Conservation (phyloP, 2,797 vertebrate genomes). For the Pantherophis vulpinus region DNA sequence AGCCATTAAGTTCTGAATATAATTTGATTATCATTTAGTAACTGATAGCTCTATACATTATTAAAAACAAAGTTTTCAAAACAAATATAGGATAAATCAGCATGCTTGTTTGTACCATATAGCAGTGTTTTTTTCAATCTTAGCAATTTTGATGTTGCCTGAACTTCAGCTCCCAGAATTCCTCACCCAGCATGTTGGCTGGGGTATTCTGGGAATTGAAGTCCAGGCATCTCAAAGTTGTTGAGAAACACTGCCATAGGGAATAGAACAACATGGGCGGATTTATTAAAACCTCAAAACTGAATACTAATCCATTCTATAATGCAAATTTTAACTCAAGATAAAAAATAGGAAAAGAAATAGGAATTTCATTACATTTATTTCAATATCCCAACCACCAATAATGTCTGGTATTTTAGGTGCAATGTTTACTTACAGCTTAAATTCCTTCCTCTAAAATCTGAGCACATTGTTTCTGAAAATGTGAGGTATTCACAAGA, state of each 20-base stretch:
- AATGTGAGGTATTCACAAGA: not conserved
- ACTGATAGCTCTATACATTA: constrained; percentile 50
- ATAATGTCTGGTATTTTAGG: not conserved
- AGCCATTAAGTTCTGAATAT: constrained; percentile 22
- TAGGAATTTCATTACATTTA: constrained; percentile 9
- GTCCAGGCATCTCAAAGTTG: not conserved
- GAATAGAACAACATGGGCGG: constrained; percentile 26
- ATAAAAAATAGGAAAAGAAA: not conserved
- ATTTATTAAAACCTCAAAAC: not conserved
- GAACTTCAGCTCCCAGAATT: not conserved
- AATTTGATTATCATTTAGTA: constrained; percentile 36
- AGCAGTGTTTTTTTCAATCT: not conserved
- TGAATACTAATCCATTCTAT: not conserved
- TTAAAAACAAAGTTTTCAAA: constrained; percentile 45
- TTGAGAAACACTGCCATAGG: constrained; percentile 2
- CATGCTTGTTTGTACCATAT: constrained; percentile 43
- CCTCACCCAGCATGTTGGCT: not conserved
- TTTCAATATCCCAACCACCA: not conserved
- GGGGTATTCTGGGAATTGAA: not conserved
- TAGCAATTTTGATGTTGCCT: not conserved
- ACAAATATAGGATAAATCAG: constrained; percentile 32
- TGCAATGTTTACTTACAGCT: not conserved
- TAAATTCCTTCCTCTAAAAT: not conserved
- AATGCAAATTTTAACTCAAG: constrained; percentile 28
- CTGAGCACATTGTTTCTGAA: not conserved